Percentiles rank a stretch among this genome's conserved stretches.
Evolutionary conservation across 2,113 vertebrate species (phyloP).

Genomic region (Burhinus oedicnemus): DNA sequence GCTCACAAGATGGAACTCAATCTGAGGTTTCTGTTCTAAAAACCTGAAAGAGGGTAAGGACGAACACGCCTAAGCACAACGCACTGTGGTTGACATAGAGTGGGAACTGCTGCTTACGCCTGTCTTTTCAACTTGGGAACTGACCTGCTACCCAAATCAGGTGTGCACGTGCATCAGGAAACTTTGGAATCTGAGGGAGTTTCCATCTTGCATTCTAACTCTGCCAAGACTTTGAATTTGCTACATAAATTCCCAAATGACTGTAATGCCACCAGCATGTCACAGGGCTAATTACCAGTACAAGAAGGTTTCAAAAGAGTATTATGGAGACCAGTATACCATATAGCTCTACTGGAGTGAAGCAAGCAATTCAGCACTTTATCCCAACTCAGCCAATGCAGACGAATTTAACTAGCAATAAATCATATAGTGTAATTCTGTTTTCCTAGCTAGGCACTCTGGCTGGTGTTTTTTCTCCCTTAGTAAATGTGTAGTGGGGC

Average conservation of each 20-base stretch:
- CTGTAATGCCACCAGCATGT: not conserved
- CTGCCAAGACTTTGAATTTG: not conserved
- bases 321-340: not conserved
- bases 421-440: not conserved
- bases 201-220: not conserved
- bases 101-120: not conserved
- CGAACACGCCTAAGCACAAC: not conserved
- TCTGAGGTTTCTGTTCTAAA: not conserved
- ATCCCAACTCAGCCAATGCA: not conserved
- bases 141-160: not conserved
- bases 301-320: not conserved
- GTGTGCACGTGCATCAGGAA: not conserved
- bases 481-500: not conserved
- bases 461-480: not conserved
- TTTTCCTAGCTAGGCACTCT: not conserved
- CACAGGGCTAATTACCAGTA: not conserved
- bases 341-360: not conserved
- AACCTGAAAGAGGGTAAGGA: not conserved
- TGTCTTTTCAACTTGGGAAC: not conserved
- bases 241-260: not conserved
- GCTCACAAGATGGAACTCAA: not conserved
- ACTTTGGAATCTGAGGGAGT: not conserved
- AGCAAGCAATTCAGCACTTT: not conserved
- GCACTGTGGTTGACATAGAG: not conserved
- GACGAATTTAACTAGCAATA: not conserved